Evolutionary conservation across 2,888 invertebrate species (phyloP).

Genomic region (Fragum whitleyi): DNA sequence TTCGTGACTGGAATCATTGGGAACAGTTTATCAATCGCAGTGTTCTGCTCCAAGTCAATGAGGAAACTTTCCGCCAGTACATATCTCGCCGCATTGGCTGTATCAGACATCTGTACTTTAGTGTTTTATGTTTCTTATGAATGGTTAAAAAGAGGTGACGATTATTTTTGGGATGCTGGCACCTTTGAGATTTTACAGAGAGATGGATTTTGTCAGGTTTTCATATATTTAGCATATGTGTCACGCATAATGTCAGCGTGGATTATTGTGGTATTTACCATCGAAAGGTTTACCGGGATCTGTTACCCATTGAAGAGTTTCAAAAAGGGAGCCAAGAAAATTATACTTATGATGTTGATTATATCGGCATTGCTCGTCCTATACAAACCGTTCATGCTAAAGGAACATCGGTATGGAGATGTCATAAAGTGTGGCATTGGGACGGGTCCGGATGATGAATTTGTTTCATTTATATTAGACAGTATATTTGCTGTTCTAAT

Average conservation of each 20-base stretch:
- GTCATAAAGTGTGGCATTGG: slow-evolving; percentile 64
- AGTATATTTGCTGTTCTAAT: slow-evolving; percentile 73
- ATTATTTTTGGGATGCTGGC: slow-evolving; percentile 50
- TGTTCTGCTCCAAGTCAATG: slow-evolving; percentile 91
- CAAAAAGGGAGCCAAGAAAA: slow-evolving; percentile 62
- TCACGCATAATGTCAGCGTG: slow-evolving; percentile 82
- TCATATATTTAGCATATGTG: slow-evolving; percentile 89
- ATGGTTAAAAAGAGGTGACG: slow-evolving; percentile 79
- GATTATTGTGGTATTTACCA: slow-evolving; percentile 82
- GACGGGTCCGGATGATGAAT: slow-evolving; percentile 41
- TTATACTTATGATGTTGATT: slow-evolving; percentile 70
- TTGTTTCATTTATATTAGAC: slow-evolving; percentile 76
- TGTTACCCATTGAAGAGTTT: slow-evolving; percentile 81
- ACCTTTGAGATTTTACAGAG: slow-evolving; percentile 67
- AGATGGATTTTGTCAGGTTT: slow-evolving; percentile 87
- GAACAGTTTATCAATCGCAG: slow-evolving; percentile 90
- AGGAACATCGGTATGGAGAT: background rate
- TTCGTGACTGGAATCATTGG: slow-evolving; percentile 91
- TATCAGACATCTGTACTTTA: slow-evolving; percentile 90
- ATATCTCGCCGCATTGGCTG: slow-evolving; percentile 92
- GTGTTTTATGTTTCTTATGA: slow-evolving; percentile 86
- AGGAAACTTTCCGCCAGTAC: slow-evolving; percentile 90
- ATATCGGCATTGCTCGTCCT: slow-evolving; percentile 69
- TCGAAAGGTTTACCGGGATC: slow-evolving; percentile 83
- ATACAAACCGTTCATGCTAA: slow-evolving; percentile 75